Evolutionary conservation across 2,888 invertebrate species (phyloP).

Genomic region (Drosophila helvetica): DNA sequence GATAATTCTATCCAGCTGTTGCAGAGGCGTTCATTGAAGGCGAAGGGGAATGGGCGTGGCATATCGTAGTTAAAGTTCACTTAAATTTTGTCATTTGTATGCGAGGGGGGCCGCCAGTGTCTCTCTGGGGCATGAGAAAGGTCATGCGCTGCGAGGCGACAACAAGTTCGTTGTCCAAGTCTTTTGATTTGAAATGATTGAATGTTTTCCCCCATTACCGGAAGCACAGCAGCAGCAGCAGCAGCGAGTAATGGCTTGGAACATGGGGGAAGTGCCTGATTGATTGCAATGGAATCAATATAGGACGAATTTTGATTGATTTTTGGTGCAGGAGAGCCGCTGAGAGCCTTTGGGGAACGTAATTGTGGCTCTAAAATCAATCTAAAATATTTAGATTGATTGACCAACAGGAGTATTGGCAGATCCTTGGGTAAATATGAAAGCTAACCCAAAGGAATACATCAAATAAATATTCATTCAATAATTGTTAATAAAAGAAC

Average conservation of each 20-base stretch:
- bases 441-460: too few relatives aligned
- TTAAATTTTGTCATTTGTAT: slow-evolving; percentile 28
- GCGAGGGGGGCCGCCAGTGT: slow-evolving; percentile 17
- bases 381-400: too few relatives aligned
- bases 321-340: too few relatives aligned
- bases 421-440: too few relatives aligned
- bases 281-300: too few relatives aligned
- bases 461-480: too few relatives aligned
- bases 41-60: slow-evolving; percentile 35
- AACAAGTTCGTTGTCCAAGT: slow-evolving; percentile 72
- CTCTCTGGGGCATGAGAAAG: slow-evolving; percentile 35
- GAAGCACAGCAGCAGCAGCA: slow-evolving; percentile 60
- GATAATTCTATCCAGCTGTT: slow-evolving; percentile 3
- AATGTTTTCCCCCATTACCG: slow-evolving; percentile 52
- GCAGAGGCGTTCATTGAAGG: neutral
- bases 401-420: too few relatives aligned
- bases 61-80: slow-evolving; percentile 43
- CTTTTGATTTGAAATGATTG: slow-evolving; percentile 58
- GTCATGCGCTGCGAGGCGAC: slow-evolving; percentile 21
- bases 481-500: too few relatives aligned
- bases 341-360: too few relatives aligned
- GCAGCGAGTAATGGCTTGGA: too few relatives aligned
- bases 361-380: too few relatives aligned
- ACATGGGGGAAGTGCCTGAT: slow-evolving; percentile 22
- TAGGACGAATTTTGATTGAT: too few relatives aligned